These are phyloP conservation scores for Hydroisotoma schaefferi DNA, from an alignment of 2,888 invertebrate genomes.

Conservation along the genomic window DNA sequence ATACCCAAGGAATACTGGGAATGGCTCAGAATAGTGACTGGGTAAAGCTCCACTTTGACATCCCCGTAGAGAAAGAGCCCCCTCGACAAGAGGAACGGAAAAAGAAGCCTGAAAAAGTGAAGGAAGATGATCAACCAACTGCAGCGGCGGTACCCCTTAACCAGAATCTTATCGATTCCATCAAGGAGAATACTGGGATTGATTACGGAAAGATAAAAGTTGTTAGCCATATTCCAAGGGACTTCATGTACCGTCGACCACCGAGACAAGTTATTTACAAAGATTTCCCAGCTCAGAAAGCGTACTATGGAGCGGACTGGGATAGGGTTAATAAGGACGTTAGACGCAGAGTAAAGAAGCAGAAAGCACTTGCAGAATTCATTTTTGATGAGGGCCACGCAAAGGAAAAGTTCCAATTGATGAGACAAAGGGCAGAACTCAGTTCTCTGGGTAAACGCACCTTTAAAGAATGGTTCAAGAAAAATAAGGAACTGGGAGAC, in stretches of 20 bases:
- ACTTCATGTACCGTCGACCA: conserved; percentile 8
- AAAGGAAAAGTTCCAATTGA: not conserved
- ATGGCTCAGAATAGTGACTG: conserved; percentile 5
- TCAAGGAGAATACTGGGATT: not conserved
- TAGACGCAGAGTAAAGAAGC: conserved; percentile 4
- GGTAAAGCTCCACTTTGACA: conserved; percentile 9
- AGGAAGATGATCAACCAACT: not conserved
- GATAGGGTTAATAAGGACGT: conserved; percentile 18
- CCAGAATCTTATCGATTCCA: not conserved
- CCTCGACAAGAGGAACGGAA: not conserved
- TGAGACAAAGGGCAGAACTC: not conserved
- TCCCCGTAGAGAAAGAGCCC: not conserved
- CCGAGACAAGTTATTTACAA: conserved; percentile 19
- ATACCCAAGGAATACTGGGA: conserved; percentile 8
- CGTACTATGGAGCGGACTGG: conserved; percentile 28
- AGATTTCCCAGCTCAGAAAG: conserved; percentile 15
- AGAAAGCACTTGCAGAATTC: conserved; percentile 3
- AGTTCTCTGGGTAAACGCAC: not conserved
- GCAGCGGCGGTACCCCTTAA: not conserved
- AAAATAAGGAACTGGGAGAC: conserved; percentile 20
- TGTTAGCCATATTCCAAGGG: not conserved
- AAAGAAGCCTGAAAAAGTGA: not conserved
- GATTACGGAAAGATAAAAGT: conserved; percentile 2
- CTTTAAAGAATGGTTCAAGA: conserved; percentile 15
- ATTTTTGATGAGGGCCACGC: conserved; percentile 17